Evolutionary conservation across 2,888 invertebrate species (phyloP).

Genomic region (Corbicula japonica): DNA sequence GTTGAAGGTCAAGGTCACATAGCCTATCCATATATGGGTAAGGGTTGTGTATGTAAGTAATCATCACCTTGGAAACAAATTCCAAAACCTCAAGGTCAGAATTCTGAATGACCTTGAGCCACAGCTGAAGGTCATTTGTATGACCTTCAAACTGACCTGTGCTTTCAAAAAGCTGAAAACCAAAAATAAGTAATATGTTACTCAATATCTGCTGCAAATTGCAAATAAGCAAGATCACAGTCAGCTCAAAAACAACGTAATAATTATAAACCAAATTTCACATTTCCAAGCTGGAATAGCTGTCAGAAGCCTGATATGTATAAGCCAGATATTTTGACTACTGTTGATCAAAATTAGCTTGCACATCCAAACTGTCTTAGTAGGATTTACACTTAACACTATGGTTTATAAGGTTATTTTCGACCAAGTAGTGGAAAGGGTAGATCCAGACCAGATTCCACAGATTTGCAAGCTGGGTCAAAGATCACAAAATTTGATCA

Average conservation of each 20-base stretch:
- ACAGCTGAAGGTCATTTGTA: constrained; percentile 70
- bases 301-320: no score
- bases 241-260: neutral
- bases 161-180: constrained; percentile 68
- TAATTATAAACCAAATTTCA: no score
- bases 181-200: neutral
- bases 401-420: no score
- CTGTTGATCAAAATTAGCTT: no score
- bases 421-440: no score
- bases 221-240: neutral
- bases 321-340: no score
- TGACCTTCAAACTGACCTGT: constrained; percentile 75
- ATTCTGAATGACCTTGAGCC: constrained; percentile 66
- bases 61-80: constrained; percentile 69
- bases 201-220: neutral
- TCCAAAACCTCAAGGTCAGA: constrained; percentile 48
- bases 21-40: constrained; percentile 75
- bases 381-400: no score
- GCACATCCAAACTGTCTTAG: no score
- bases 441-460: no score
- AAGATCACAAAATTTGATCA: no score
- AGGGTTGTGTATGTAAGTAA: constrained; percentile 75
- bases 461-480: no score
- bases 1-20: constrained; percentile 53
- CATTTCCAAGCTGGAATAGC: no score